Evolutionary conservation across 2,888 invertebrate species (phyloP).

Genomic region (Lycophotia porphyrea): DNA sequence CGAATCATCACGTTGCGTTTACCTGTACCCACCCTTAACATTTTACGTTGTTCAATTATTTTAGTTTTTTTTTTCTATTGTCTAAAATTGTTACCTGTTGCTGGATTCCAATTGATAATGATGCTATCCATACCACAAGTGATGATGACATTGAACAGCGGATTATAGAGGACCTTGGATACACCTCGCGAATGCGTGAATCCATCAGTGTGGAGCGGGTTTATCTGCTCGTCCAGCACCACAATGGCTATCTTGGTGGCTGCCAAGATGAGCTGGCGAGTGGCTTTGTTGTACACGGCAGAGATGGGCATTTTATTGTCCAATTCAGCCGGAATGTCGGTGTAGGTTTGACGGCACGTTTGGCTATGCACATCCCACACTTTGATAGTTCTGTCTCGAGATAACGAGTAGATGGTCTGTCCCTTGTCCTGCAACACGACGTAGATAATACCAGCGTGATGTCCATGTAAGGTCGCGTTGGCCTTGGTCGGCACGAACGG

Average conservation of each 20-base stretch:
- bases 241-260: conserved; percentile 91
- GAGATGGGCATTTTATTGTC: conserved; percentile 91
- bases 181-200: conserved; percentile 93
- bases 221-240: conserved; percentile 91
- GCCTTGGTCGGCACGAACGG: conserved; percentile 93
- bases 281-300: conserved; percentile 92
- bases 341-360: conserved; percentile 92
- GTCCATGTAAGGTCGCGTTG: conserved; percentile 91
- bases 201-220: conserved; percentile 93
- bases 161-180: conserved; percentile 93
- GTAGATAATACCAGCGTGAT: conserved; percentile 92
- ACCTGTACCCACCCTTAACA: conserved; percentile 82
- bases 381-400: conserved; percentile 93
- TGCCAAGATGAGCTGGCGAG: conserved; percentile 92
- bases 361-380: conserved; percentile 94
- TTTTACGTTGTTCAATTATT: neutral
- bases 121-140: conserved; percentile 95
- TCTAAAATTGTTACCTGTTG: conserved; percentile 85
- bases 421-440: conserved; percentile 92
- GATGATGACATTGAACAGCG: conserved; percentile 93
- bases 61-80: neutral
- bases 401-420: conserved; percentile 92
- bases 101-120: conserved; percentile 95
- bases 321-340: conserved; percentile 91
- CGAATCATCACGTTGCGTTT: conserved; percentile 92